These are phyloP conservation scores for Oscheius myriophilus DNA, from an alignment of 2,888 invertebrate genomes.

Conservation along the genomic window DNA sequence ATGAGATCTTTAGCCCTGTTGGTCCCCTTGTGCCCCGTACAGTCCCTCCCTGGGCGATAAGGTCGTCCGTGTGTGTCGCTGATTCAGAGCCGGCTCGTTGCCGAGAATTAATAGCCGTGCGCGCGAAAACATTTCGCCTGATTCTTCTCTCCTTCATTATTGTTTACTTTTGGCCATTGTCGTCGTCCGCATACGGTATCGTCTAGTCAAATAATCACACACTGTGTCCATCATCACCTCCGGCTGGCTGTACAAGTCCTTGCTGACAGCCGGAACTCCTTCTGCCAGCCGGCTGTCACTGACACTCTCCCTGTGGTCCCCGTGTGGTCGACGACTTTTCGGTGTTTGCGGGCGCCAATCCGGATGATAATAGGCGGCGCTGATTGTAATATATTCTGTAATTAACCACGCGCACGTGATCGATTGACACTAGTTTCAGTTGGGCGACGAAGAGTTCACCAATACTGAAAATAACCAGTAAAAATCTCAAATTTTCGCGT, in stretches of 20 bases:
- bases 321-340: too few relatives aligned
- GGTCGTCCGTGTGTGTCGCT: conserved; percentile 13
- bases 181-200: conserved; percentile 6
- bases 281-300: too few relatives aligned
- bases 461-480: too few relatives aligned
- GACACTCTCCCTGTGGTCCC: too few relatives aligned
- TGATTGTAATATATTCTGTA: conserved; percentile 29
- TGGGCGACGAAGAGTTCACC: too few relatives aligned
- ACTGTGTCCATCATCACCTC: neutral
- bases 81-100: conserved; percentile 30
- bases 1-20: too few relatives aligned
- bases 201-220: conserved; percentile 14
- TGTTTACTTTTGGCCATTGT: conserved; percentile 26
- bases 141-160: conserved; percentile 21
- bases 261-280: too few relatives aligned
- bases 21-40: neutral
- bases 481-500: too few relatives aligned
- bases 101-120: conserved; percentile 28
- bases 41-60: conserved; percentile 11
- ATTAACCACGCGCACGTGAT: conserved; percentile 9
- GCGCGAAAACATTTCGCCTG: conserved; percentile 10
- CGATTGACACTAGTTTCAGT: too few relatives aligned
- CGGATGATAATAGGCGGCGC: conserved; percentile 25
- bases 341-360: conserved; percentile 22
- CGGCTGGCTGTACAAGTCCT: too few relatives aligned